A percentile compares a stretch with the other conserved stretches of the same genome.
Evolutionary conservation across 2,888 invertebrate genomes (phyloP).

Genomic region (Aporophyla lueneburgensis): DNA sequence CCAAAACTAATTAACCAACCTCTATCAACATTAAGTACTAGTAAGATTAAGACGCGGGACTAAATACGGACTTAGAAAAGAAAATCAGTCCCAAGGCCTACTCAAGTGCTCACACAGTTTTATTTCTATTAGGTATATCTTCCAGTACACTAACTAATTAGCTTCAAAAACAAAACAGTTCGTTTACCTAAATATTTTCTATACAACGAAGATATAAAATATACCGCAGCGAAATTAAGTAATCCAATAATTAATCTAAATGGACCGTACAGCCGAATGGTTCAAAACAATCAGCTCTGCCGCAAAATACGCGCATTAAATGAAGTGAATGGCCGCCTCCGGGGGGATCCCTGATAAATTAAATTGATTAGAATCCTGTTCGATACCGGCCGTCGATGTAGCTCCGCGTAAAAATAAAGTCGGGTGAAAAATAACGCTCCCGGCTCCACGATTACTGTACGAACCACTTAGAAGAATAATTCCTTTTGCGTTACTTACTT

Average conservation of each 20-base stretch:
- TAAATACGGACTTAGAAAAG: slow-evolving; percentile 58
- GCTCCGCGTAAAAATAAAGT: slow-evolving; percentile 88
- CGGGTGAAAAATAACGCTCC: slow-evolving; percentile 87
- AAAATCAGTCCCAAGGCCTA: slow-evolving; percentile 43
- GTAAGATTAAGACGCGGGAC: slow-evolving; percentile 60
- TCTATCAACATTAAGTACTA: slow-evolving; percentile 60
- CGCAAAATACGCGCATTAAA: slow-evolving; percentile 91
- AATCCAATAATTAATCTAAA: slow-evolving; percentile 91
- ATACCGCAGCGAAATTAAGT: slow-evolving; percentile 89
- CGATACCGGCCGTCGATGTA: slow-evolving; percentile 87
- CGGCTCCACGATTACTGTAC: slow-evolving; percentile 76
- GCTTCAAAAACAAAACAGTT: slow-evolving; percentile 59
- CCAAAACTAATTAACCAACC: slow-evolving; percentile 55
- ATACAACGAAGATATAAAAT: slow-evolving; percentile 77
- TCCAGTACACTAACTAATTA: slow-evolving; percentile 62
- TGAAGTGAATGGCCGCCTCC: slow-evolving; percentile 90
- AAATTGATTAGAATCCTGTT: slow-evolving; percentile 91
- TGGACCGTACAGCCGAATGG: slow-evolving; percentile 91
- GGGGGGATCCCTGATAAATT: slow-evolving; percentile 90
- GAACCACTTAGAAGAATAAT: slow-evolving; percentile 74
- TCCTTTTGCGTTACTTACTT: slow-evolving; percentile 60
- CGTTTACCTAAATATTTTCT: slow-evolving; percentile 66
- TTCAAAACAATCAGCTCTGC: slow-evolving; percentile 91
- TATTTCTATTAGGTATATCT: slow-evolving; percentile 54
- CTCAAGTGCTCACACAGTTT: slow-evolving; percentile 46